Conservation (phyloP, 2,888 invertebrate species). For the Papilio protenor region DNA sequence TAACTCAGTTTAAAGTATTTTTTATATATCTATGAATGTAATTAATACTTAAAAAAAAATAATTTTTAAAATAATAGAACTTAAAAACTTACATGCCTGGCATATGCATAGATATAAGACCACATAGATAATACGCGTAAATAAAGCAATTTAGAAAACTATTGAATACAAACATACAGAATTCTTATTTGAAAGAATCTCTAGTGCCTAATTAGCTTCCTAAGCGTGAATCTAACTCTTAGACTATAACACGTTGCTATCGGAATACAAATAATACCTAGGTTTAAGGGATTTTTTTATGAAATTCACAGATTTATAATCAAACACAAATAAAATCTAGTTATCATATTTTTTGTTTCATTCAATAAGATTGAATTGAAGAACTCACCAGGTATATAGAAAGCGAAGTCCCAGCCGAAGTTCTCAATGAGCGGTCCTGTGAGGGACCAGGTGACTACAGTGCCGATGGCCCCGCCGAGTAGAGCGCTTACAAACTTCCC, state of each 20-base stretch:
- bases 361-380: constrained; percentile 22
- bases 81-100: no score
- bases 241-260: background rate
- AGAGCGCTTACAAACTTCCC: constrained; percentile 87
- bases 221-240: constrained; percentile 6
- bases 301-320: background rate
- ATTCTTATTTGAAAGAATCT: constrained; percentile 44
- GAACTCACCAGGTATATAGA: constrained; percentile 84
- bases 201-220: constrained; percentile 25
- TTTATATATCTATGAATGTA: no score
- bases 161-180: constrained; percentile 36
- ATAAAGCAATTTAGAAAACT: constrained; percentile 44
- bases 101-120: no score
- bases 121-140: no score
- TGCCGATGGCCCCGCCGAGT: constrained; percentile 89
- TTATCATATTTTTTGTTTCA: no score
- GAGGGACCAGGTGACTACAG: constrained; percentile 88
- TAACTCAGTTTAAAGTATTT: no score
- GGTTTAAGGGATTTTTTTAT: background rate
- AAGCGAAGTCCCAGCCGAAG: constrained; percentile 88
- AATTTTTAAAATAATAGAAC: no score
- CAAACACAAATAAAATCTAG: background rate
- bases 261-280: constrained; percentile 20
- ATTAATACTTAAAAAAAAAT: no score
- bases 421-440: constrained; percentile 86